phyloP scores from a whole-genome alignment of 2,113 vertebrate genomes.

The Tragelaphus buxtoni region DNA sequence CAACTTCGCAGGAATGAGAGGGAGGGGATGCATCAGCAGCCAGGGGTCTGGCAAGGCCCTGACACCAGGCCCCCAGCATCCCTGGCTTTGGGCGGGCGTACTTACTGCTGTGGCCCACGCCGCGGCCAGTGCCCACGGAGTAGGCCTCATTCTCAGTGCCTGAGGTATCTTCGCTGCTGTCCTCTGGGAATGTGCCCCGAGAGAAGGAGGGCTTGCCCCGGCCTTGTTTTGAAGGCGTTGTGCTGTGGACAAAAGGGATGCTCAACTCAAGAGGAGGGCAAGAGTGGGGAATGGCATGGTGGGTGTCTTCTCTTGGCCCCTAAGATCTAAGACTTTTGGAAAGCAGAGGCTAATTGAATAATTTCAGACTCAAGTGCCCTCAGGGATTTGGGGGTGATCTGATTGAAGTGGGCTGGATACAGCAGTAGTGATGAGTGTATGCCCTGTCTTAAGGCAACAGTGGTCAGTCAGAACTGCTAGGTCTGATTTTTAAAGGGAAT shows the following conservation, averaged over 20 bases:
- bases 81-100: constrained; percentile 23
- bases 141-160: constrained; percentile 98
- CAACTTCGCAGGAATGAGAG: constrained; percentile 83
- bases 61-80: neutral
- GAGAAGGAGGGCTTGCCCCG: constrained; percentile 96
- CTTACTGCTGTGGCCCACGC: constrained; percentile 93
- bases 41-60: accelerated
- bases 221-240: constrained; percentile 97
- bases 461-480: neutral
- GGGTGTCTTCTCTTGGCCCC: neutral
- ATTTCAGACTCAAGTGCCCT: neutral
- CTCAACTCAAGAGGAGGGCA: neutral
- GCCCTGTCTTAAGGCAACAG: neutral
- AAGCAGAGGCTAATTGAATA: neutral
- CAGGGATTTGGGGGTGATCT: neutral
- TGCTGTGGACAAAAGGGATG: constrained; percentile 80
- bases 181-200: constrained; percentile 93
- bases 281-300: neutral
- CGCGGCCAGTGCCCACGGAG: constrained; percentile 90
- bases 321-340: neutral
- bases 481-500: neutral
- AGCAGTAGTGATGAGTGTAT: neutral
- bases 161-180: constrained; percentile 98
- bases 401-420: neutral
- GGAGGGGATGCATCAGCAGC: constrained; percentile 53